Percentiles rank a stretch among this genome's conserved stretches.
Conservation (phyloP, 2,888 invertebrate species). For the Cylindroiulus punctatus region DNA sequence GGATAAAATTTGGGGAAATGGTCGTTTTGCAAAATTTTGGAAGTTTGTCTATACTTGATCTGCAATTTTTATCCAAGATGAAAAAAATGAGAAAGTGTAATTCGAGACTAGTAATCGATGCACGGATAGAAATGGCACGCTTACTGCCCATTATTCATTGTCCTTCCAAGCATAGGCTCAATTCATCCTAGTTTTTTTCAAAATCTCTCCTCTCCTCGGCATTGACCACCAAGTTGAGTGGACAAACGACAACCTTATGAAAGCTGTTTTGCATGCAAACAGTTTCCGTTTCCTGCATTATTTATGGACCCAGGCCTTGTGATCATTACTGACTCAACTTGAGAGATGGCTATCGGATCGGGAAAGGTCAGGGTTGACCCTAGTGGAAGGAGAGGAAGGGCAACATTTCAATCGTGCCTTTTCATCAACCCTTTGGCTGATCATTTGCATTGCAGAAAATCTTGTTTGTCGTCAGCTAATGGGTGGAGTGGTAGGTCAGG, state of each 20-base stretch:
- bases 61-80: neutral
- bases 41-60: neutral
- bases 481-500: neutral
- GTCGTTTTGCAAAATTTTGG: neutral
- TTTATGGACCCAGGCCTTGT: slow-evolving; percentile 13
- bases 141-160: slow-evolving; percentile 12
- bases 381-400: neutral
- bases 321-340: slow-evolving; percentile 2
- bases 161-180: slow-evolving; percentile 1
- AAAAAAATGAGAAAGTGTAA: neutral
- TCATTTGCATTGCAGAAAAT: slow-evolving; percentile 8
- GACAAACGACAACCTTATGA: slow-evolving; percentile 19
- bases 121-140: neutral
- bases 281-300: slow-evolving; percentile 20
- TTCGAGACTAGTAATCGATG: neutral
- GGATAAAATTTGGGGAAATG: neutral
- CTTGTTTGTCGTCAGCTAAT: neutral
- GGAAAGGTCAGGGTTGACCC: slow-evolving; percentile 16
- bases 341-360: slow-evolving; percentile 16
- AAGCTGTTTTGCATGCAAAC: slow-evolving; percentile 16
- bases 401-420: slow-evolving; percentile 20
- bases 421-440: slow-evolving; percentile 6
- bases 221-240: slow-evolving; percentile 8
- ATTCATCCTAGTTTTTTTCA: neutral
- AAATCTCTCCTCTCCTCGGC: neutral